Percentiles rank a stretch among this genome's conserved stretches.
phyloP scores from a whole-genome alignment of 2,797 vertebrate species.

The Manis crassicaudata region DNA sequence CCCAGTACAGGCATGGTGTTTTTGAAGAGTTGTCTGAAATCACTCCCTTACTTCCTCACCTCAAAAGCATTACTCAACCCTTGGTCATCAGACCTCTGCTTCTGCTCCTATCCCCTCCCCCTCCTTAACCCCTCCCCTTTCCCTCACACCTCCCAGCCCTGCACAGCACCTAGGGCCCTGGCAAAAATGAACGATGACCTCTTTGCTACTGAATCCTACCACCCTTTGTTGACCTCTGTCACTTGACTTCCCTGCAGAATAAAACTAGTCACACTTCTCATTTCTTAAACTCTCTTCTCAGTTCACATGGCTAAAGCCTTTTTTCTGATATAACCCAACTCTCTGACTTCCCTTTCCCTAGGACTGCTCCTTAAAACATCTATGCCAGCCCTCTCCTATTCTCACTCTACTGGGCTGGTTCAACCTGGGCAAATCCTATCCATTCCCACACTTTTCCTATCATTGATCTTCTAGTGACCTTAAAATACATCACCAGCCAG shows the following conservation, averaged over 20 bases:
- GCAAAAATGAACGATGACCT: not conserved
- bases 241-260: not conserved
- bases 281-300: not conserved
- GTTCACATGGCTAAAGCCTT: not conserved
- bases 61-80: not conserved
- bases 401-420: not conserved
- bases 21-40: not conserved
- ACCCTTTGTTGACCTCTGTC: not conserved
- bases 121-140: fast-evolving
- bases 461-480: not conserved
- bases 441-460: not conserved
- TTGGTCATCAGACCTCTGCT: not conserved
- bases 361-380: not conserved
- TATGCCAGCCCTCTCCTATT: not conserved
- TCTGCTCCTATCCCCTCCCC: not conserved
- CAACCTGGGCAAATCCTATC: not conserved
- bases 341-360: not conserved
- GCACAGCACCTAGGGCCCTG: not conserved
- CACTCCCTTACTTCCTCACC: not conserved
- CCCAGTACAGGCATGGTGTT: not conserved
- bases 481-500: not conserved
- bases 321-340: not conserved
- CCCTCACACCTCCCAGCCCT: no score
- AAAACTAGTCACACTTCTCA: no score
- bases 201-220: not conserved